Evolutionary conservation across 2,113 vertebrate species (phyloP), one percentile per base, ranked within the genome.

Genomic region (Lota lota): DNA sequence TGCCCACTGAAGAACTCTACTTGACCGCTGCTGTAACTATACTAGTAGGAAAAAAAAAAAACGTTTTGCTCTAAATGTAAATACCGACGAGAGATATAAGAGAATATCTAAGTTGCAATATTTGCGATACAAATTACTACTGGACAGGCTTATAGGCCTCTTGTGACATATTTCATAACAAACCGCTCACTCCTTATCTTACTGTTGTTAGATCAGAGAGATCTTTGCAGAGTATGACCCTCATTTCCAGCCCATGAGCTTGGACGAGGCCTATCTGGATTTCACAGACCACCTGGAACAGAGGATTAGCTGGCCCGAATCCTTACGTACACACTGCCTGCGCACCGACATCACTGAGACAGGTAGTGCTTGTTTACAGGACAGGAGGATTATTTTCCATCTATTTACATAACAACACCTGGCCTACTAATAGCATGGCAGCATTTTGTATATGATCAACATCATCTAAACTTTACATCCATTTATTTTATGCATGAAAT

Each of bases 231-330:
- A 96, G 66, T 99, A 99, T 84, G 97, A 99, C 88, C 92, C 93
- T 33, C 85, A 93, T 75, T 98, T 96, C 88, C 90, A 95, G 91
- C 89, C 95, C 58, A 1, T 96, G 92, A 98, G 97, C 80, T 92
- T 99, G 79, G 97, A 99, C 86, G 97, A 99, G 90, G 97, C 96
- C 40, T 99, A 96, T 87, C 85, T 99, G 91, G 96, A 99, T 77
- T 93, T 99, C 83, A 98, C 95, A 78, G 91, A 95, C 8, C 94
- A 99, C 80, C 85, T 99, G 86, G 84, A 93, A 24, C 90, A 94
- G 91, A 94, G 95, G 73, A 82, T 88, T 72, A 89, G 83, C 72
- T 96, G 95, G 95, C 90, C 94, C 21, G 94, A 98, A 66, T 88
- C 93, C 28, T 90, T 82, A 80, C 92, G 94, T 68, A 95, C 83